A percentile compares a stretch with the other conserved stretches of the same genome.
phyloP scores from a whole-genome alignment of 2,113 vertebrate genomes.

The Eptatretus burgeri region DNA sequence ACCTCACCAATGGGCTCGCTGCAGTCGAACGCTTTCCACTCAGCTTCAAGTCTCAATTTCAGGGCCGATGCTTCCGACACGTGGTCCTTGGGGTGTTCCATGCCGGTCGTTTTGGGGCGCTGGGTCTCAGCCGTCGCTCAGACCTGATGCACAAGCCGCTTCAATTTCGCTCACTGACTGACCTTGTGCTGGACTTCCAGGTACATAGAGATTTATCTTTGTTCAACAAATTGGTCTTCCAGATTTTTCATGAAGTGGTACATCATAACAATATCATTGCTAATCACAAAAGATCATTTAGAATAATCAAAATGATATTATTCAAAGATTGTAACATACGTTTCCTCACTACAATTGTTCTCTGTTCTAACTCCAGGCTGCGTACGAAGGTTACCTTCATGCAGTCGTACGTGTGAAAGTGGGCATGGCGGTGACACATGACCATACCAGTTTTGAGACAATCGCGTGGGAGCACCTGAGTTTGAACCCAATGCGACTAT shows the following conservation, averaged over 20 bases:
- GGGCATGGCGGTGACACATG: conserved; percentile 56
- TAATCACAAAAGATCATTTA: too few species aligned
- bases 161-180: conserved; percentile 52
- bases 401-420: conserved; percentile 82
- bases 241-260: too few species aligned
- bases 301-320: too few species aligned
- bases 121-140: conserved; percentile 71
- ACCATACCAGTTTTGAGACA: conserved; percentile 71
- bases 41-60: conserved; percentile 97
- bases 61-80: conserved; percentile 72
- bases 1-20: conserved; percentile 67
- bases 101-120: conserved; percentile 49
- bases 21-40: conserved; percentile 77
- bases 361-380: conserved; percentile 21
- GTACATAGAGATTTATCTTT: not conserved
- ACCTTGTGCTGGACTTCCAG: conserved; percentile 67
- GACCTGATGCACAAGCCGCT: conserved; percentile 86
- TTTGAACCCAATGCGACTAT: conserved; percentile 43
- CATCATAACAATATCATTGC: too few species aligned
- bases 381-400: conserved; percentile 73
- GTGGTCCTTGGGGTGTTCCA: conserved; percentile 77
- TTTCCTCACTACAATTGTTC: too few species aligned
- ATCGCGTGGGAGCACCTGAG: conserved; percentile 83
- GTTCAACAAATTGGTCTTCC: too few species aligned
- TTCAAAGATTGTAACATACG: too few species aligned